Percentiles rank a stretch among this genome's conserved stretches.
phyloP scores from a whole-genome alignment of 2,113 vertebrate genomes.

The Morphnarchus princeps region DNA sequence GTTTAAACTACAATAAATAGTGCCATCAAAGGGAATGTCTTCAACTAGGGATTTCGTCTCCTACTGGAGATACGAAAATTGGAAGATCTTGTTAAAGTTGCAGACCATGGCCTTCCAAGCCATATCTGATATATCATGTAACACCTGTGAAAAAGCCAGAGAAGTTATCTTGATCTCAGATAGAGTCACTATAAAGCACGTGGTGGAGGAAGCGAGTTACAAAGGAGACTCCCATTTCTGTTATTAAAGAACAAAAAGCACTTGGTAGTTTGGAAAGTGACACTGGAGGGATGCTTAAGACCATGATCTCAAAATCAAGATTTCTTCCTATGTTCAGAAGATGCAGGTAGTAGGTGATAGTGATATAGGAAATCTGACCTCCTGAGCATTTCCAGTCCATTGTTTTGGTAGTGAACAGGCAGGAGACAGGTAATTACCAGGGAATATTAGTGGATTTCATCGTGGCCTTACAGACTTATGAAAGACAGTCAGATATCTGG shows the following conservation, averaged over 20 bases:
- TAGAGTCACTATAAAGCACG: background rate
- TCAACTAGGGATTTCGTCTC: background rate
- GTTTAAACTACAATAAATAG: background rate
- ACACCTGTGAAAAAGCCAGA: background rate
- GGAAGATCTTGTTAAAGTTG: background rate
- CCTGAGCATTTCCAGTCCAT: background rate
- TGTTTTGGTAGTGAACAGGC: background rate
- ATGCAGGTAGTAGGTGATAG: background rate
- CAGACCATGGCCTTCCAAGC: background rate
- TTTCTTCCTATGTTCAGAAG: background rate
- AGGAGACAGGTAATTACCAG: background rate
- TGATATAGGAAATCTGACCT: background rate
- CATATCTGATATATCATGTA: background rate
- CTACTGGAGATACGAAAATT: background rate
- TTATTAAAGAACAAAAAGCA: background rate
- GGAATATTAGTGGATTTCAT: background rate
- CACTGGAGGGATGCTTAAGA: background rate
- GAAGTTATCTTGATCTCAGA: background rate
- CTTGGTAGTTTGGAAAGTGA: background rate
- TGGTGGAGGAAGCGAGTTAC: background rate
- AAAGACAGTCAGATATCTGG: background rate
- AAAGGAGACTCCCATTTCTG: background rate
- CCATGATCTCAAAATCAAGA: background rate
- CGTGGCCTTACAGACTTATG: background rate
- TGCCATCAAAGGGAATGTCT: background rate